Evolutionary conservation across 2,888 invertebrate genomes (phyloP), one percentile per base, ranked within the genome.

Genomic region (Sinotaia quadrata): DNA sequence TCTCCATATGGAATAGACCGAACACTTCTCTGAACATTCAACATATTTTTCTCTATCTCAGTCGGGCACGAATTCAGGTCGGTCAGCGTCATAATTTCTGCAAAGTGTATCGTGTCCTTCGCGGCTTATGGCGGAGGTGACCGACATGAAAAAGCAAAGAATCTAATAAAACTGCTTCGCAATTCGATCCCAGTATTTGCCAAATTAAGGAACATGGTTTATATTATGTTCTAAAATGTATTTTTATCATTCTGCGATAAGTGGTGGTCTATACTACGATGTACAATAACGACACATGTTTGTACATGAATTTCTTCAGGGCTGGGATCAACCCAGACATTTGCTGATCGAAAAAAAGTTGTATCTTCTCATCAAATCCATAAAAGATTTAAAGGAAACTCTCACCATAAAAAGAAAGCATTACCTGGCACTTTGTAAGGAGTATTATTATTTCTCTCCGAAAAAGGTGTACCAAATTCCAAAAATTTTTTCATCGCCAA

Each of bases 401-500:
- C n/a, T n/a, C n/a, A n/a, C n/a, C n/a, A n/a, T n/a, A n/a, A n/a
- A n/a, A n/a, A n/a, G n/a, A 41, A 10, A 18, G 18, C 18, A 41
- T 41, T 41, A 41, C 10, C 10, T 12, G 10, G 41, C 41, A 41
- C 10, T 15, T 41, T 12, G 12, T 41, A 41, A 18, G 12, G 18
- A 10, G 18, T 12, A 10, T 12, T 41, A 12, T 12, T 41, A 41
- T 41, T 41, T 41, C 10, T 41, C 10, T 15, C 10, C 41, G 12
- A 41, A 41, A n/a, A 27, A 54, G 24, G 24, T 24, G 54, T 24
- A 27, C 72, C 63, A 74, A 74, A 76, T 76, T 78, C 79, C 79
- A 74, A 77, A 75, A 75, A 71, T 73, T 72, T 73, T 72, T 78
- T 71, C 67, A 66, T 70, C 67, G 73, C 73, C 73, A 74, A 77